Evolutionary conservation across 2,888 invertebrate genomes (phyloP).

Genomic region (Tetramorium bicarinatum): DNA sequence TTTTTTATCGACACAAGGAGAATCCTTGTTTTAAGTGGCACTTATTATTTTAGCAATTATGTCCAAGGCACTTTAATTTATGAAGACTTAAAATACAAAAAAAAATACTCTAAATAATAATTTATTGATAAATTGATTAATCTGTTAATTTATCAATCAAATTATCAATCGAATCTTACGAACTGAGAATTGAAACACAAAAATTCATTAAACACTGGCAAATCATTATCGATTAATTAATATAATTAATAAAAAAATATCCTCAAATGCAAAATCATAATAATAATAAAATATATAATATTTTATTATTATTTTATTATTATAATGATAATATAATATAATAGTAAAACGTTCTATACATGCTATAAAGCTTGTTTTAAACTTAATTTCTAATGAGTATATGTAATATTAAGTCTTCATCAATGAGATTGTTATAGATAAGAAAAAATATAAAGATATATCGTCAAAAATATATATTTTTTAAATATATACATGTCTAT

Average conservation of each 20-base stretch:
- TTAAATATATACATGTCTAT: no score
- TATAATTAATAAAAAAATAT: slow-evolving; percentile 56
- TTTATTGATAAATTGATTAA: background rate
- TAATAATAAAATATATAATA: no score
- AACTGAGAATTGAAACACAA: slow-evolving; percentile 31
- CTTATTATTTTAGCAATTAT: slow-evolving; percentile 62
- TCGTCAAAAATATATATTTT: no score
- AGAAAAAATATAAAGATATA: background rate
- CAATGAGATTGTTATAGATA: slow-evolving; percentile 30
- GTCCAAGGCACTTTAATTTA: slow-evolving; percentile 65
- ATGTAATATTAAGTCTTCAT: slow-evolving; percentile 10
- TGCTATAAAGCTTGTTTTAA: slow-evolving; percentile 5
- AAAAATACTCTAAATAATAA: background rate
- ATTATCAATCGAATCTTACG: slow-evolving; percentile 17
- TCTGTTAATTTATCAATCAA: background rate
- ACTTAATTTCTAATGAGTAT: slow-evolving; percentile 16
- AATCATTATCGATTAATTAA: slow-evolving; percentile 53
- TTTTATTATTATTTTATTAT: no score
- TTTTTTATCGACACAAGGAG: background rate
- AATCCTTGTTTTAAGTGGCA: slow-evolving; percentile 41
- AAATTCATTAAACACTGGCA: slow-evolving; percentile 20
- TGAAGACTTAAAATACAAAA: slow-evolving; percentile 14
- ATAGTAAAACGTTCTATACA: background rate
- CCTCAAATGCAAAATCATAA: background rate
- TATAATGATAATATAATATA: background rate